Evolutionary conservation across 2,113 vertebrate species (phyloP).

Genomic region (Muscicapa adusta): DNA sequence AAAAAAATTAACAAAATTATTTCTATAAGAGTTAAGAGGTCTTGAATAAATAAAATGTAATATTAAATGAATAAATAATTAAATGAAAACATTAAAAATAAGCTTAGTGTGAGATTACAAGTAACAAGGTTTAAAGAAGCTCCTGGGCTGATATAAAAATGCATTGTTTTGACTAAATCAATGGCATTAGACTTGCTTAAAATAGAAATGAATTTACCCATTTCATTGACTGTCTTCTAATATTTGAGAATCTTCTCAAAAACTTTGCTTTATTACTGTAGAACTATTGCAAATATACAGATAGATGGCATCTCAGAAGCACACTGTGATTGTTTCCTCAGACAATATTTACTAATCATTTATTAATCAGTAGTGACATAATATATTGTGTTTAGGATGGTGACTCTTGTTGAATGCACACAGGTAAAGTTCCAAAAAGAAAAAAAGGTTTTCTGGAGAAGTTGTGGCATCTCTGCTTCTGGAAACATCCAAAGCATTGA

Average conservation of each 20-base stretch:
- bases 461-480: not conserved
- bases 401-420: not conserved
- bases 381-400: not conserved
- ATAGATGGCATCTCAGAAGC: not conserved
- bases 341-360: not conserved
- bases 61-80: not conserved
- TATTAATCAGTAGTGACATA: not conserved
- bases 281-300: not conserved
- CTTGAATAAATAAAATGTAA: not conserved
- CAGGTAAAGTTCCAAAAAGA: not conserved
- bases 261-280: not conserved
- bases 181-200: not conserved
- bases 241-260: not conserved
- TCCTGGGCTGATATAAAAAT: not conserved
- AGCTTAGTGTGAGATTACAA: not conserved
- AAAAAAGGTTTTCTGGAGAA: not conserved
- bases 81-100: not conserved
- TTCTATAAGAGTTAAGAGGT: not conserved
- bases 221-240: not conserved
- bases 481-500: not conserved
- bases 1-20: not conserved
- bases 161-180: not conserved
- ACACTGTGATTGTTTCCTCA: not conserved
- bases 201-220: not conserved
- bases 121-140: not conserved